Base-by-base conservation (phyloP, 2,797 vertebrate genomes). In the Clarias pachynema region DNA sequence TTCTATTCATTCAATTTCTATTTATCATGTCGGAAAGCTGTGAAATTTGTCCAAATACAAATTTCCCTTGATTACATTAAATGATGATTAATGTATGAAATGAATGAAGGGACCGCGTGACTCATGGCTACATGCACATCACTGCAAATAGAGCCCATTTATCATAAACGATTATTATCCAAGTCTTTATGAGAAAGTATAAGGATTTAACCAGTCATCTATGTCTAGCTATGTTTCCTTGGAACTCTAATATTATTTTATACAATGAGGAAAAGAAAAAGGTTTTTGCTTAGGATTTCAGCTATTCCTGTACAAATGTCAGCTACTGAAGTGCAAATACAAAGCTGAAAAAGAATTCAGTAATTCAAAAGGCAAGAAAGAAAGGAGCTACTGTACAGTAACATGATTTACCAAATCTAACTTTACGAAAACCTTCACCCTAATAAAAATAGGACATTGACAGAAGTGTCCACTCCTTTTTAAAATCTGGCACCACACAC, bases 401-500 rank as follows among this genome's bases (percentile, higher is more conserved):
- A 74, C 0, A 26, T 10, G n/a, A 74, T 9, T 29, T 29, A 53
- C n/a, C 0, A 57, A 59, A 77, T 57, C 29, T 31, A 59, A 77
- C 34, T 34, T 59, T 26, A 60, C 9, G 18, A 18, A 56, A 53
- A 29, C 16, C 5, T 34, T 12, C 14, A n/a, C 20, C 14, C 3
- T 15, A 2, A 79, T 37, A 20, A 63, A 44, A 49, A 63, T 63
- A 79, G 78, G 24, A 49, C 59, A 40, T 26, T 15, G 1, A 63
- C 9, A 63, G 14, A 63, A 26, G 44, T 49, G 65, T 49, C 40
- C 60, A 40, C 57, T 65, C 24, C 60, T 0, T 9, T 12, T 49
- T 65, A 65, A 49, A 37, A 80, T 63, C 78, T 79, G 77, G 77
- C 14, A 63, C 15, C 40, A 63, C 59, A 79, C 63, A 44, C 34